Base-by-base conservation (phyloP, 2,113 vertebrate genomes). In the Stegostoma tigrinum region DNA sequence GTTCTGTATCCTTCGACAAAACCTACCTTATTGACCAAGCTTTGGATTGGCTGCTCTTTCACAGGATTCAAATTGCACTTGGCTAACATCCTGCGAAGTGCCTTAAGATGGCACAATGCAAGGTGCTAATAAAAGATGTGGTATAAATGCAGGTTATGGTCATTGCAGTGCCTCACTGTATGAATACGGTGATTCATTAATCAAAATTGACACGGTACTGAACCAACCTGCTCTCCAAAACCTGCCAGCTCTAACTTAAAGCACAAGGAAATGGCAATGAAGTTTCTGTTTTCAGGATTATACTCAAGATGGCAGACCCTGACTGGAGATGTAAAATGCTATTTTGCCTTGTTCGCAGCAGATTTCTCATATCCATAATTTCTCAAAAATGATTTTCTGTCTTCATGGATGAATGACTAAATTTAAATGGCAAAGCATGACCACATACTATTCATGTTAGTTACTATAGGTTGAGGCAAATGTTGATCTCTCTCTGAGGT, bases 381-480 rank as follows among this genome's bases (percentile, higher is more conserved):
- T 93, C n/a, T n/a, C 34, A n/a, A n/a, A 48, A 93, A 93, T 38
- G 12, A 93, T 93, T 67, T 93, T 93, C 89, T 93, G 17, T 30
- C 61, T n/a, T 93, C 61, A 67, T 15, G 19, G 30, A 64, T 91
- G 61, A 19, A 66, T 66, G 19, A n/a, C 64, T 66, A 93, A 93
- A 93, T 34, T 10, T 23, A 83, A 45, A 83, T 17, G 80, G 80
- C 23, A 83, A 83, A 45, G 80, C 38, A 42, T 38, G 10, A 38
- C n/a, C 89, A 93, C 34, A 93, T 38, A 64, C 52, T 15, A 38
- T 80, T 38, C 30, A 83, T 83, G 15, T 38, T 80, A n/a, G 34
- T 80, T 80, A 38, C 75, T n/a, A 80, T 15, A 83, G 80, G 23
- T 19, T 42, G n/a, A 45, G 80, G 80, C 61, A 93, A 24, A 95